Evolutionary conservation across 2,113 vertebrate species (phyloP), one percentile per base, ranked within the genome.

Genomic region (Anser brachyrhynchus): DNA sequence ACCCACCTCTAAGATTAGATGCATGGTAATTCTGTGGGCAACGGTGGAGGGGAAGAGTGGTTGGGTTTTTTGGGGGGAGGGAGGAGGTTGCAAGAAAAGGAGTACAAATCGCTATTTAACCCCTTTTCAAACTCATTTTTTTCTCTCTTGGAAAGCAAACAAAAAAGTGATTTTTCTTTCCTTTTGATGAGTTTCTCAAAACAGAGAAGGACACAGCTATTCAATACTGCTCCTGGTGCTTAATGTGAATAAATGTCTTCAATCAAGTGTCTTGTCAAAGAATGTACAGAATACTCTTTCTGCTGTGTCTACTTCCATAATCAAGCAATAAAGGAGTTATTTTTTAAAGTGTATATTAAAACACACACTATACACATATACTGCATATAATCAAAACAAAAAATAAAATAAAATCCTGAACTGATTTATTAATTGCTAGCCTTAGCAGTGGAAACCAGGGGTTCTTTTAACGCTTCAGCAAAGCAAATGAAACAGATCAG

Each of bases 1-100:
- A 75, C 31, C 11, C 66, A 90, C 51, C 43, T 73, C 67, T 84
- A 90, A 92, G 95, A 90, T 80, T 70, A 94, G 44, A 18, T 82
- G 66, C 81, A 66, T 9, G 55, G 25, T 70, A 79, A 82, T 71
- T 73, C 70, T 80, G 81, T 49, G 71, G 81, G 67, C 58, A 84
- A 37, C 25, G 73, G 41, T 41, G 43, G 52, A 94, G 31, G 67
- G 78, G 33, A 77, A 82, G 62, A 85, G 61, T 21, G 49, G 58
- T 3, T 8, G 1, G 59, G 74, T 39, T 87, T 87, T 28, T 13
- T 3, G 46, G 11, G 26, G 16, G 14, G 29, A 26, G 28, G 22
- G 7, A 72, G 17, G 72, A 58, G 26, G 64, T 31, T 54, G 57
- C 26, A 65, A 87, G 57, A 79, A 89, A 70, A n/a, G 11, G 54